Evolutionary conservation across 2,888 invertebrate genomes (phyloP).

Genomic region (Liodrosophila aerea): DNA sequence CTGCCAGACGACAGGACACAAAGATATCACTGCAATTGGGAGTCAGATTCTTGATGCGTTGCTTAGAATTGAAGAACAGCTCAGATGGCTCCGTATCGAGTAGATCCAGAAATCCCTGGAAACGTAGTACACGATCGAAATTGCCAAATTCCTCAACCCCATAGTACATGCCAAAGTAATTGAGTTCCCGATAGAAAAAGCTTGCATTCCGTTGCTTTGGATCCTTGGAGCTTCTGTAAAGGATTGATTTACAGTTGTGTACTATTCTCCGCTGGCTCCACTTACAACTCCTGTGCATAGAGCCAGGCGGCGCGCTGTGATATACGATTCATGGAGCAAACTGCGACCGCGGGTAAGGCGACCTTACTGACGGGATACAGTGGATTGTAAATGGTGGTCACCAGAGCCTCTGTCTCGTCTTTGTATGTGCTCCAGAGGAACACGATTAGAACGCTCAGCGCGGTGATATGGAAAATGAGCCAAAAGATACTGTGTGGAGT

Average conservation of each 20-base stretch:
- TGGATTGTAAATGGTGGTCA: constrained; percentile 71
- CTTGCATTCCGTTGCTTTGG: constrained; percentile 39
- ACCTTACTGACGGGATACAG: constrained; percentile 84
- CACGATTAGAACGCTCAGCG: constrained; percentile 70
- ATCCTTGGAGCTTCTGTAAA: constrained; percentile 57
- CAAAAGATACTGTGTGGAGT: constrained; percentile 72
- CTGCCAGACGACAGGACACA: constrained; percentile 73
- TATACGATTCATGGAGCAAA: constrained; percentile 85
- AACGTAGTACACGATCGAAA: constrained; percentile 57
- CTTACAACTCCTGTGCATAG: constrained; percentile 81
- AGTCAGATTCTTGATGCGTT: constrained; percentile 71
- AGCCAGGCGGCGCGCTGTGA: constrained; percentile 78
- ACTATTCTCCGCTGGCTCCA: not conserved
- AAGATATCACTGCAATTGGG: constrained; percentile 81
- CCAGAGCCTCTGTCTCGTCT: constrained; percentile 54
- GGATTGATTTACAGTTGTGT: not conserved
- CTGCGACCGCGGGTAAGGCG: constrained; percentile 85
- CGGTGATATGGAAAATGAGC: constrained; percentile 75
- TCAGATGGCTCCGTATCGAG: constrained; percentile 69
- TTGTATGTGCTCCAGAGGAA: constrained; percentile 66
- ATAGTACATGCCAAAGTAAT: constrained; percentile 68
- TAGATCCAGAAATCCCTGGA: constrained; percentile 76
- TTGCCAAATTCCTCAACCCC: constrained; percentile 47
- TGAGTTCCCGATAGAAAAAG: constrained; percentile 64
- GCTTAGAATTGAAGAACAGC: constrained; percentile 71